These are phyloP conservation scores for Tipula lateralis DNA, from an alignment of 2,888 invertebrate genomes.

Conservation along the genomic window DNA sequence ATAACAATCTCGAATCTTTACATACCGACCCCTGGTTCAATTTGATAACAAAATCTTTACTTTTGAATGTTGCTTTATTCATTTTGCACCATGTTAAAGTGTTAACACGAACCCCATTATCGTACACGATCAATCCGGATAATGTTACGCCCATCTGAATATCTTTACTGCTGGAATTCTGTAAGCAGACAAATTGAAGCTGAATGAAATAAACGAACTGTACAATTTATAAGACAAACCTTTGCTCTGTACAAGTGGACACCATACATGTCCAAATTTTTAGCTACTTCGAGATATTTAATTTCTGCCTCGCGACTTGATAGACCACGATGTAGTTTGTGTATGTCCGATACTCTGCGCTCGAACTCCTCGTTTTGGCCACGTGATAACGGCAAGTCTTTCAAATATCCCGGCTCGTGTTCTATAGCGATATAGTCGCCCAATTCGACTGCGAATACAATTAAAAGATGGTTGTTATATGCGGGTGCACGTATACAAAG, in stretches of 20 bases:
- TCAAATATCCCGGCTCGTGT: constrained; percentile 75
- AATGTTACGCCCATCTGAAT: constrained; percentile 94
- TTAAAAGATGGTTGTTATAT: too few relatives aligned
- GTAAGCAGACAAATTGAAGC: too few relatives aligned
- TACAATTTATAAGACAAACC: constrained; percentile 53
- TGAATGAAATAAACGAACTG: too few relatives aligned
- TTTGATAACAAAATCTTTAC: constrained; percentile 95
- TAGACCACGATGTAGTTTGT: constrained; percentile 84
- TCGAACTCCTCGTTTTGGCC: constrained; percentile 86
- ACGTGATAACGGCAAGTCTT: constrained; percentile 74
- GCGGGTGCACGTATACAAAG: too few relatives aligned
- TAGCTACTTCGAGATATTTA: constrained; percentile 94
- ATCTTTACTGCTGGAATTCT: constrained; percentile 74
- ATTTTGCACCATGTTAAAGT: constrained; percentile 88
- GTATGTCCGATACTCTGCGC: constrained; percentile 82
- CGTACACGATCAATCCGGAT: constrained; percentile 88
- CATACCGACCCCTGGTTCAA: constrained; percentile 69
- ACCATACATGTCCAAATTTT: constrained; percentile 92
- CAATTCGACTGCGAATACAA: constrained; percentile 65
- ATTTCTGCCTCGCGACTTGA: constrained; percentile 79
- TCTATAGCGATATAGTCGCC: constrained; percentile 91
- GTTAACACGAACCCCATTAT: constrained; percentile 85
- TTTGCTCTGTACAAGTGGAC: constrained; percentile 89
- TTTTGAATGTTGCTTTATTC: constrained; percentile 79
- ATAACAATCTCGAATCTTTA: too few relatives aligned